Conservation (phyloP, 2,113 vertebrate genomes). For the Hucho hucho region DNA sequence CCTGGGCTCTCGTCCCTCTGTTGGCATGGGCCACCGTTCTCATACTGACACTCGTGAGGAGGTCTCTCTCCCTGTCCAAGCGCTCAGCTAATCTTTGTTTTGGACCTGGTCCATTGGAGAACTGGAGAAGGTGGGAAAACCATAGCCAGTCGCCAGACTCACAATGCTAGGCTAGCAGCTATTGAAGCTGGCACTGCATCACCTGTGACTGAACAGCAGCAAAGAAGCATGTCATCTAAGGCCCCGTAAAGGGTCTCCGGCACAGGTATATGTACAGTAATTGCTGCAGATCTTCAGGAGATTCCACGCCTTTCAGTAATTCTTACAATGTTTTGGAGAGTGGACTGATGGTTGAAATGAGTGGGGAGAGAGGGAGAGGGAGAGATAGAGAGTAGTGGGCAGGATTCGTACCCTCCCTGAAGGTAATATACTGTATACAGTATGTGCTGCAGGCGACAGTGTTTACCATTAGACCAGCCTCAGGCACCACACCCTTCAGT, state of each 20-base stretch:
- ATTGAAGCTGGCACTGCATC: too few relatives aligned
- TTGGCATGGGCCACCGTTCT: slow-evolving; percentile 30
- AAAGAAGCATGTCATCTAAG: not conserved
- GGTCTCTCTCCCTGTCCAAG: not conserved
- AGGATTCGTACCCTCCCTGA: too few relatives aligned
- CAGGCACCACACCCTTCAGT: too few relatives aligned
- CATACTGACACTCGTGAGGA: not conserved
- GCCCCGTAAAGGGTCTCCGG: not conserved
- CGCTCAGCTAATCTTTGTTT: not conserved
- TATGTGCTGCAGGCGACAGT: too few relatives aligned
- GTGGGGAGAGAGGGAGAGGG: too few relatives aligned
- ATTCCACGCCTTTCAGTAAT: not conserved
- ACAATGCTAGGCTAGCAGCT: too few relatives aligned
- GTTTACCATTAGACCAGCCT: too few relatives aligned
- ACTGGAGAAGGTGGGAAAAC: too few relatives aligned
- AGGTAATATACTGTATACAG: too few relatives aligned
- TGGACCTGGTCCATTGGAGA: not conserved
- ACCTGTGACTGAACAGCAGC: not conserved
- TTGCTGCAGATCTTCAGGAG: not conserved
- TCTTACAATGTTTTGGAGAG: not conserved
- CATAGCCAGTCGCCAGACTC: too few relatives aligned
- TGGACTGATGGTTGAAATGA: not conserved
- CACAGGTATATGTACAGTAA: not conserved
- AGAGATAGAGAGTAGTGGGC: too few relatives aligned
- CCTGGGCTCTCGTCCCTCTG: slow-evolving; percentile 26